These are phyloP conservation scores for Heteractis magnifica DNA, from an alignment of 92 coral and sea anemone species.

Conservation along the genomic window DNA sequence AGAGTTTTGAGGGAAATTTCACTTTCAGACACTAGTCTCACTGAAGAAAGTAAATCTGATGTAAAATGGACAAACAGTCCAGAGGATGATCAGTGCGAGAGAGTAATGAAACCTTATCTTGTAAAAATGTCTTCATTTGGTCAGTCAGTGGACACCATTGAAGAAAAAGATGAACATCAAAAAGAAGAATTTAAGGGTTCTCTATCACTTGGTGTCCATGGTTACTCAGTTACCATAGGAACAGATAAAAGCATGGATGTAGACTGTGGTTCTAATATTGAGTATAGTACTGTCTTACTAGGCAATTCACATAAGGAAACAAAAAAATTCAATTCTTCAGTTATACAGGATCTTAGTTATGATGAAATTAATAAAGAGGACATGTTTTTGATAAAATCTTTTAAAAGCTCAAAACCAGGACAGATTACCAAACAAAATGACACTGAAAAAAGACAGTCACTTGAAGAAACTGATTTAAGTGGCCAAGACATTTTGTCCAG, in stretches of 20 bases:
- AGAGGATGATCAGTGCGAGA: neutral
- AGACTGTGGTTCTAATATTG: neutral
- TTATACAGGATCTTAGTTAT: neutral
- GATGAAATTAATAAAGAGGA: neutral
- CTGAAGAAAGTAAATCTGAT: neutral
- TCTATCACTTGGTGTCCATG: neutral
- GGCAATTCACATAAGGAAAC: neutral
- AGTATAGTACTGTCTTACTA: neutral
- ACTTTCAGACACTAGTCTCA: constrained; percentile 33
- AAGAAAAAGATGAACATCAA: constrained; percentile 34
- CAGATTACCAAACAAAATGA: neutral
- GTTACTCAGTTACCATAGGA: neutral
- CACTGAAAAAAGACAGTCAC: neutral
- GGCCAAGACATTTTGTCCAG: constrained; percentile 11
- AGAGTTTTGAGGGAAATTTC: constrained; percentile 36
- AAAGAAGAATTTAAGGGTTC: neutral
- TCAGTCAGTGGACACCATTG: constrained; percentile 32
- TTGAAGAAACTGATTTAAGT: neutral
- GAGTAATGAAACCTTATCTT: neutral
- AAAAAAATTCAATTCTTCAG: neutral
- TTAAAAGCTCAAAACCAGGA: constrained; percentile 4
- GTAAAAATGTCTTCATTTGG: neutral
- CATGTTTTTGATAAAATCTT: neutral
- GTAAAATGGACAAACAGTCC: constrained; percentile 21
- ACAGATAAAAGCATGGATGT: neutral